phyloP scores from a whole-genome alignment of 2,797 vertebrate species.

The Fistularia tabacaria region DNA sequence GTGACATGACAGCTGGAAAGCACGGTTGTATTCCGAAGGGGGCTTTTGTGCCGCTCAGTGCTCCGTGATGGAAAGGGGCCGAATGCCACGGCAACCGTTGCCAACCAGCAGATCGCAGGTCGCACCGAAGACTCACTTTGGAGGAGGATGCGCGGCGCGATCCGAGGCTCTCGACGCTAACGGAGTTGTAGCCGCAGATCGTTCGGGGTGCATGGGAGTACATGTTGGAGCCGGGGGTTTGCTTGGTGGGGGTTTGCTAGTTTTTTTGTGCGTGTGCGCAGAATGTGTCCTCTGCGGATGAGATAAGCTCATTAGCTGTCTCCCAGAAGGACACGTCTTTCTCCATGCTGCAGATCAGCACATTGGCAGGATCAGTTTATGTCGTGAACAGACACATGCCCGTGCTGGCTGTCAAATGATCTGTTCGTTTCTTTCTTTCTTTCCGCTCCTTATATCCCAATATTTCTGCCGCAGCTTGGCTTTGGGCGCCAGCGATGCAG shows the following conservation, averaged over 20 bases:
- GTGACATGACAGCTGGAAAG: slow-evolving; percentile 76
- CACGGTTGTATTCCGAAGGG: slow-evolving; percentile 3
- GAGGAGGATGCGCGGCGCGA: slow-evolving; percentile 33
- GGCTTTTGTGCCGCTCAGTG: slow-evolving; percentile 19
- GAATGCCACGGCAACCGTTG: slow-evolving; percentile 47
- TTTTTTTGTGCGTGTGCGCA: slow-evolving; percentile 11
- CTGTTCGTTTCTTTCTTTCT: too few species aligned
- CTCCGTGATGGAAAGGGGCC: slow-evolving; percentile 34
- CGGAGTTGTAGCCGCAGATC: slow-evolving; percentile 10
- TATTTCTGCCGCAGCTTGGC: too few species aligned
- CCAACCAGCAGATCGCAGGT: slow-evolving; percentile 63
- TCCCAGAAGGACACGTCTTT: slow-evolving; percentile 28
- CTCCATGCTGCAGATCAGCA: slow-evolving; percentile 23
- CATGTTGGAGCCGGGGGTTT: too few species aligned
- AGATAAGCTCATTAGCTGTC: slow-evolving; percentile 52
- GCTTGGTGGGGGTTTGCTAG: too few species aligned
- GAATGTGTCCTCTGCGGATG: slow-evolving; percentile 40
- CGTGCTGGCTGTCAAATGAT: too few species aligned
- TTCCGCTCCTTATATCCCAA: too few species aligned
- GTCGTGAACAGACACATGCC: too few species aligned
- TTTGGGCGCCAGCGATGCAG: too few species aligned
- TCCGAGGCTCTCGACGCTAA: slow-evolving; percentile 34
- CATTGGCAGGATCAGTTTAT: too few species aligned
- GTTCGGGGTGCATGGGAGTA: slow-evolving; percentile 4
- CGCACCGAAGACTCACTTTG: slow-evolving; percentile 49